phyloP scores from a whole-genome alignment of 2,888 invertebrate genomes.

The Melieria omissa region DNA sequence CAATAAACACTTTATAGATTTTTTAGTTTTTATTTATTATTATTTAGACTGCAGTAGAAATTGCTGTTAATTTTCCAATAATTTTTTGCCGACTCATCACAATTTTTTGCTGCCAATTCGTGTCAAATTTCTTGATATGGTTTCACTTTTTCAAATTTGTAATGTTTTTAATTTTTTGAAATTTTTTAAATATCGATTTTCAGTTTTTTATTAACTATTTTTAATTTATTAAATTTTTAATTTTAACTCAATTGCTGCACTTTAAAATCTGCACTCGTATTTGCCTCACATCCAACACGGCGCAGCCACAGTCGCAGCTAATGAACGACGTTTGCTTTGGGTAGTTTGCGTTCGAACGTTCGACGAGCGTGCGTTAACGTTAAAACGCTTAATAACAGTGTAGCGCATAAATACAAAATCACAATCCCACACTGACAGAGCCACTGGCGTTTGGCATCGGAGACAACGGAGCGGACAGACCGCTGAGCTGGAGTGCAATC shows the following conservation, averaged over 20 bases:
- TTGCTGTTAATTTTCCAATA: too few species aligned
- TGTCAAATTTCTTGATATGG: too few species aligned
- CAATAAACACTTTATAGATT: neutral
- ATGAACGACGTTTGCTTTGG: neutral
- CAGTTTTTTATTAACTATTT: neutral
- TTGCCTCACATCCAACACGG: neutral
- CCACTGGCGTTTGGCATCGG: neutral
- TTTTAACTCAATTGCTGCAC: neutral
- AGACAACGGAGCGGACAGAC: too few species aligned
- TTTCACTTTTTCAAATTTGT: too few species aligned
- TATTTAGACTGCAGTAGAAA: too few species aligned
- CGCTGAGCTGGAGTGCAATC: constrained; percentile 9
- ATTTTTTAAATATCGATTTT: neutral
- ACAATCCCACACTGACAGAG: constrained; percentile 8
- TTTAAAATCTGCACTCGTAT: neutral
- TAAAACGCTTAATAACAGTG: constrained; percentile 62
- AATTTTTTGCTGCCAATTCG: too few species aligned
- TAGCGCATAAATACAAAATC: constrained; percentile 48
- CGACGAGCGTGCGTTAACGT: constrained; percentile 56
- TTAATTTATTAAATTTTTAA: neutral
- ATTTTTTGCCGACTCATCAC: too few species aligned
- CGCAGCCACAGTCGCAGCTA: neutral
- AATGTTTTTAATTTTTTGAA: too few species aligned
- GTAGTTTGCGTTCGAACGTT: constrained; percentile 19
- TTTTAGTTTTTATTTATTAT: neutral